Conservation (phyloP, 2,797 vertebrate species). For the Heteromormyrus szaboi region DNA sequence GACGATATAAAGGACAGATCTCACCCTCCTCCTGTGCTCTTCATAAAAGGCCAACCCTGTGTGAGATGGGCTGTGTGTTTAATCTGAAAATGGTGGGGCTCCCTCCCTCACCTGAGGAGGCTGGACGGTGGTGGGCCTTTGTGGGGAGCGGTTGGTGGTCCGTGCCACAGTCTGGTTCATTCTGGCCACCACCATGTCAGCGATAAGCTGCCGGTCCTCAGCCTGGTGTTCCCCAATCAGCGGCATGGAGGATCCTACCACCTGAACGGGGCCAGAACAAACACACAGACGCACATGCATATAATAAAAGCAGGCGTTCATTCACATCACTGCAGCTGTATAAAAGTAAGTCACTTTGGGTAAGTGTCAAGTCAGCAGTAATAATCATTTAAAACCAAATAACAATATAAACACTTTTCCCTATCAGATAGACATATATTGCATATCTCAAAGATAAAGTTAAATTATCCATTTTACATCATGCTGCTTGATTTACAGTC, state of each 20-base stretch:
- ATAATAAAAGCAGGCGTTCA: background rate
- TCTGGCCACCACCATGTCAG: slow-evolving; percentile 79
- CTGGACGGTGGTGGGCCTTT: slow-evolving; percentile 74
- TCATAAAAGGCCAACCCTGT: background rate
- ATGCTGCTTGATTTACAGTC: background rate
- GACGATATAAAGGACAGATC: background rate
- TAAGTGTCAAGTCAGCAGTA: background rate
- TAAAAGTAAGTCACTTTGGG: background rate
- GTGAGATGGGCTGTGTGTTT: background rate
- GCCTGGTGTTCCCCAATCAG: slow-evolving; percentile 90
- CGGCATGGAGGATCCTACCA: slow-evolving; percentile 92
- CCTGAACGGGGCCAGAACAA: slow-evolving; percentile 52
- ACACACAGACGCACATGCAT: background rate
- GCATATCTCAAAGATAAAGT: background rate
- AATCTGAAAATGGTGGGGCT: background rate
- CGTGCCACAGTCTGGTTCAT: slow-evolving; percentile 81
- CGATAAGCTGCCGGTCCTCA: slow-evolving; percentile 88
- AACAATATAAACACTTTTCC: background rate
- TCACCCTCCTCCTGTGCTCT: background rate
- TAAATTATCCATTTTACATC: background rate
- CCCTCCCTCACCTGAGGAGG: slow-evolving; percentile 76
- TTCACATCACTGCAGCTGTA: background rate
- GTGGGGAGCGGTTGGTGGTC: slow-evolving; percentile 65
- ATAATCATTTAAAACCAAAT: background rate
- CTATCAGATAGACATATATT: background rate